Conservation (phyloP, 2,888 invertebrate species). For the Habroteleia sp. region DNA sequence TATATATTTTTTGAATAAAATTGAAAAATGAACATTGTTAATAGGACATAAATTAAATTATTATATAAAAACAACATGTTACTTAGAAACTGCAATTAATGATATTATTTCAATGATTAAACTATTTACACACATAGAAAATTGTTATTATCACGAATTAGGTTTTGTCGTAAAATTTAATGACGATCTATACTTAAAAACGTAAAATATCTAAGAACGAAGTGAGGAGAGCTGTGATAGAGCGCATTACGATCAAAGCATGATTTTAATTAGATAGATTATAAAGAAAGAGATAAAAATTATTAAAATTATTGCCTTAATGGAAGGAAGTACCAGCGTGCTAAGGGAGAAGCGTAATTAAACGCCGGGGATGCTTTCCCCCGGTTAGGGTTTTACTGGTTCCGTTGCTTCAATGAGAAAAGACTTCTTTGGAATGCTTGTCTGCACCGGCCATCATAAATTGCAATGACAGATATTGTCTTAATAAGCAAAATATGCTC, state of each 20-base stretch:
- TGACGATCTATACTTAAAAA: constrained; percentile 18
- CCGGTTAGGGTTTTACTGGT: constrained; percentile 62
- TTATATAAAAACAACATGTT: too few species aligned
- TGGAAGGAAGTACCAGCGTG: constrained; percentile 78
- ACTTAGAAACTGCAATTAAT: too few species aligned
- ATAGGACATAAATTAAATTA: too few species aligned
- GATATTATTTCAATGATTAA: too few species aligned
- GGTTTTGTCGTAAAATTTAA: constrained; percentile 10
- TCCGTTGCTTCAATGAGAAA: constrained; percentile 44
- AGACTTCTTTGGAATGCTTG: constrained; percentile 47
- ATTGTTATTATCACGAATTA: constrained; percentile 24
- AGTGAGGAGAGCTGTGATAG: constrained; percentile 69
- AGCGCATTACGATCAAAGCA: constrained; percentile 78
- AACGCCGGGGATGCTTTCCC: constrained; percentile 73
- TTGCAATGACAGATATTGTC: constrained; percentile 47
- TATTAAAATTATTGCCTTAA: constrained; percentile 81
- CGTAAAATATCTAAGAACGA: constrained; percentile 54
- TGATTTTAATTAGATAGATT: constrained; percentile 81
- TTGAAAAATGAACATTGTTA: too few species aligned
- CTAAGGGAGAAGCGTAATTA: constrained; percentile 79
- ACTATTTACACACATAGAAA: too few species aligned
- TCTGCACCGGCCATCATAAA: constrained; percentile 39
- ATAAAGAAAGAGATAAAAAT: constrained; percentile 81
- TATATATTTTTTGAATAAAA: too few species aligned
- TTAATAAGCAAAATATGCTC: constrained; percentile 19